Conservation (phyloP, 1,140 invertebrate species). For the Eurosta solidaginis region DNA sequence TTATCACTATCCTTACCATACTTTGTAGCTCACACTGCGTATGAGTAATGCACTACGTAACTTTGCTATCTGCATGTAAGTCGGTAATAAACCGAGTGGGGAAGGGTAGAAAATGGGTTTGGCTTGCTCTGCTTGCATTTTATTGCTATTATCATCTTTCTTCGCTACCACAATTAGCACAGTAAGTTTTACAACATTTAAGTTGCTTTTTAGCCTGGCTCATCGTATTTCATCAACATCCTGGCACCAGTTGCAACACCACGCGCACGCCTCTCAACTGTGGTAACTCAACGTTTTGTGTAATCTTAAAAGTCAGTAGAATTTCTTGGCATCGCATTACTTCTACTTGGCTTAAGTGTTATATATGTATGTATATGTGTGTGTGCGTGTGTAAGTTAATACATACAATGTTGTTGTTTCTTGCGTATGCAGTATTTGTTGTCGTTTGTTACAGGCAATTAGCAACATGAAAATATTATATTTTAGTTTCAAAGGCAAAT, state of each 20-base stretch:
- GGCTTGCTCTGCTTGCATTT: background rate
- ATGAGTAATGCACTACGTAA: conserved; percentile 9
- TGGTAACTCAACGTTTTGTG: background rate
- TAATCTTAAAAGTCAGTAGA: conserved; percentile 14
- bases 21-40: background rate
- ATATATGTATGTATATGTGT: too few species aligned
- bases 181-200: conserved; percentile 19
- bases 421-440: too few species aligned
- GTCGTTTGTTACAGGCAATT: conserved; percentile 26
- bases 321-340: conserved; percentile 17
- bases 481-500: conserved; percentile 16
- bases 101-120: too few species aligned
- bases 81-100: too few species aligned
- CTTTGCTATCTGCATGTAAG: too few species aligned
- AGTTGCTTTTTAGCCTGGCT: conserved; percentile 25
- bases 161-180: conserved; percentile 23
- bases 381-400: too few species aligned
- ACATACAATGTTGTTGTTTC: conserved; percentile 2
- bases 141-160: conserved; percentile 25
- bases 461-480: conserved; percentile 18
- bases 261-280: background rate
- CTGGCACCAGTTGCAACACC: background rate
- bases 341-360: background rate
- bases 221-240: conserved; percentile 19
- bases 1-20: background rate